These are phyloP conservation scores for Alitta virens DNA, from an alignment of 2,888 invertebrate species.

Conservation along the genomic window DNA sequence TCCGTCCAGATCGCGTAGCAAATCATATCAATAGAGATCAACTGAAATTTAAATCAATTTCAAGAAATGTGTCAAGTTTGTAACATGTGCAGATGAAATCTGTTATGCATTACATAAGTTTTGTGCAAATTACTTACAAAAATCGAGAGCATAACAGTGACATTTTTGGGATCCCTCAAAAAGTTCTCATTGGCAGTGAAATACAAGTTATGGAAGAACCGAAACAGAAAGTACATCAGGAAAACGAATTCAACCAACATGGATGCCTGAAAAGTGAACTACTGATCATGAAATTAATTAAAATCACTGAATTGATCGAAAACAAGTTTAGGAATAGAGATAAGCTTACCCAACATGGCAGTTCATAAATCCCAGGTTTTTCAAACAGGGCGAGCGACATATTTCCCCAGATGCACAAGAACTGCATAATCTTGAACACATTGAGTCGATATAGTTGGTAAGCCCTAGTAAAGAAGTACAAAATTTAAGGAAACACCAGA, in stretches of 20 bases:
- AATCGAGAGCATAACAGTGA: conserved; percentile 48
- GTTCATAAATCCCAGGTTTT: conserved; percentile 49
- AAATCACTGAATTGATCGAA: too few relatives aligned
- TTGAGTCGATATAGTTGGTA: conserved; percentile 54
- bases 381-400: conserved; percentile 54
- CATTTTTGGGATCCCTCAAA: conserved; percentile 56
- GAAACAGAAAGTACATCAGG: conserved; percentile 47
- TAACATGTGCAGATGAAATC: too few relatives aligned
- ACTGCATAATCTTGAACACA: conserved; percentile 46
- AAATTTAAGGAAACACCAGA: too few relatives aligned
- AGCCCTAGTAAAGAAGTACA: conserved; percentile 35
- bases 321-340: too few relatives aligned
- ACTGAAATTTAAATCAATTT: conserved; percentile 32
- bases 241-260: conserved; percentile 53
- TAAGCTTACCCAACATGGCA: conserved; percentile 51
- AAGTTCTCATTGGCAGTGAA: conserved; percentile 49
- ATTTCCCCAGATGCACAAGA: conserved; percentile 46
- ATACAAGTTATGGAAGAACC: conserved; percentile 48
- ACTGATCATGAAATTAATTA: too few relatives aligned
- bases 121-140: conserved; percentile 39
- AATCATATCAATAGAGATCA: conserved; percentile 48
- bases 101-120: too few relatives aligned
- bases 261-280: conserved; percentile 42
- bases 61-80: too few relatives aligned
- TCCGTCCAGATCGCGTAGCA: conserved; percentile 44